Evolutionary conservation across 2,113 vertebrate genomes (phyloP).

Genomic region (Vidua macroura): DNA sequence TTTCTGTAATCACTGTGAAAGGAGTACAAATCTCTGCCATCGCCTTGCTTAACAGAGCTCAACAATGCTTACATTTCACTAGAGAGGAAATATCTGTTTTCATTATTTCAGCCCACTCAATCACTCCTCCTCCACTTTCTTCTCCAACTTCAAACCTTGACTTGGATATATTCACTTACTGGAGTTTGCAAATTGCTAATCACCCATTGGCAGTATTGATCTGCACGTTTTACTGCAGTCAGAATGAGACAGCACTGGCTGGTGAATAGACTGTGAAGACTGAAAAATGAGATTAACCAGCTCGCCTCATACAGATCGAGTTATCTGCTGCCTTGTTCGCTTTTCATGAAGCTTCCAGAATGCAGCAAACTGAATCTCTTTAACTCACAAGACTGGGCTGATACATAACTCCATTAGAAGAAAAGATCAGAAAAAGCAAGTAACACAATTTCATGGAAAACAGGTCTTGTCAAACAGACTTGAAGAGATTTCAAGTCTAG

Average conservation of each 20-base stretch:
- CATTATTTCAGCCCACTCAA: slow-evolving; percentile 16
- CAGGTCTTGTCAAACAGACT: slow-evolving; percentile 31
- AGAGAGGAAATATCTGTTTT: not conserved
- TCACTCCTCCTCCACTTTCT: slow-evolving; percentile 13
- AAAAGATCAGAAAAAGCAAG: slow-evolving; percentile 30
- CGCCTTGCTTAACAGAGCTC: slow-evolving; percentile 25
- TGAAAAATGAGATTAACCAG: slow-evolving; percentile 38
- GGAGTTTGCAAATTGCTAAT: slow-evolving; percentile 30
- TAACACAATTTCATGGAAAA: slow-evolving; percentile 48
- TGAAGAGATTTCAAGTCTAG: slow-evolving; percentile 37
- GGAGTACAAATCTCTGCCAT: slow-evolving; percentile 19
- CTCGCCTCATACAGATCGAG: not conserved
- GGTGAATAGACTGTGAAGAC: slow-evolving; percentile 10
- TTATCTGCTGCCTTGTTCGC: slow-evolving; percentile 35
- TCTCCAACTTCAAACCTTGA: not conserved
- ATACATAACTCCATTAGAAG: slow-evolving; percentile 10
- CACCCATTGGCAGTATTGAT: slow-evolving; percentile 54
- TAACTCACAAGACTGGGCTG: not conserved
- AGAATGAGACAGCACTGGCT: not conserved
- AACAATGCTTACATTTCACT: slow-evolving; percentile 48
- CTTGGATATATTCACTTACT: slow-evolving; percentile 3
- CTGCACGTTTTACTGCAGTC: not conserved
- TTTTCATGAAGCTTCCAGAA: slow-evolving; percentile 55
- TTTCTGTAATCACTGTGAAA: slow-evolving; percentile 29
- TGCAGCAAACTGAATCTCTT: slow-evolving; percentile 28